phyloP scores from a whole-genome alignment of 2,113 vertebrate species.

The Motacilla alba region DNA sequence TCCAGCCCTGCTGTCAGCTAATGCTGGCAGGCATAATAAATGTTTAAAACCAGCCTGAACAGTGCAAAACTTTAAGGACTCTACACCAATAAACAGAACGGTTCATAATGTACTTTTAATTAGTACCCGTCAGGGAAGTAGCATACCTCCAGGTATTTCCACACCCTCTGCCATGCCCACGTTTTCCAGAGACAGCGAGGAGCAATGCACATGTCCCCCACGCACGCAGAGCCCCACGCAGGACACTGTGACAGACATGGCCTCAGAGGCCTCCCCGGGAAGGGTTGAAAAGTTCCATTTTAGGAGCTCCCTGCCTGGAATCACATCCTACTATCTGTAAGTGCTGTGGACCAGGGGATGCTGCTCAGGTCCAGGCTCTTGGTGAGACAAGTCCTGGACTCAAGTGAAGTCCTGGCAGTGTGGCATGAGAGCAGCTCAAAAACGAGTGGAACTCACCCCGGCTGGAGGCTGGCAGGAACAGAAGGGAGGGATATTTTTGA shows the following conservation, averaged over 20 bases:
- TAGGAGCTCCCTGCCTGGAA: background rate
- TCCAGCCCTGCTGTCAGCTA: background rate
- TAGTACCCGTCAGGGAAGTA: background rate
- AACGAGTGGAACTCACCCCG: background rate
- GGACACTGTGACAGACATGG: accelerated
- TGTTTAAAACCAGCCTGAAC: background rate
- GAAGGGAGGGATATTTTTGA: background rate
- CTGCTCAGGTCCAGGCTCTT: background rate
- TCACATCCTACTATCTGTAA: background rate
- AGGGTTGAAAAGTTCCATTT: background rate
- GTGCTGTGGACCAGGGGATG: background rate
- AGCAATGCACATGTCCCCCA: background rate
- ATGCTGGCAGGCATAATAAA: background rate
- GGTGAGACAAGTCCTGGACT: background rate
- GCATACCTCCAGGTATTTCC: background rate
- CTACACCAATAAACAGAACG: background rate
- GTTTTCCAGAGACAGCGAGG: accelerated
- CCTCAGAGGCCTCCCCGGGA: background rate
- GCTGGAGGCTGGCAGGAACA: background rate
- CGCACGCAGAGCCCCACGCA: accelerated
- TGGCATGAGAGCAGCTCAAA: background rate
- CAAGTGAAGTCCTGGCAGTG: background rate
- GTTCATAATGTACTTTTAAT: background rate
- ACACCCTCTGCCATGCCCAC: accelerated
- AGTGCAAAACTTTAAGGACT: background rate